These are phyloP conservation scores for Labrus mixtus DNA, from an alignment of 2,113 vertebrate genomes.

Conservation along the genomic window DNA sequence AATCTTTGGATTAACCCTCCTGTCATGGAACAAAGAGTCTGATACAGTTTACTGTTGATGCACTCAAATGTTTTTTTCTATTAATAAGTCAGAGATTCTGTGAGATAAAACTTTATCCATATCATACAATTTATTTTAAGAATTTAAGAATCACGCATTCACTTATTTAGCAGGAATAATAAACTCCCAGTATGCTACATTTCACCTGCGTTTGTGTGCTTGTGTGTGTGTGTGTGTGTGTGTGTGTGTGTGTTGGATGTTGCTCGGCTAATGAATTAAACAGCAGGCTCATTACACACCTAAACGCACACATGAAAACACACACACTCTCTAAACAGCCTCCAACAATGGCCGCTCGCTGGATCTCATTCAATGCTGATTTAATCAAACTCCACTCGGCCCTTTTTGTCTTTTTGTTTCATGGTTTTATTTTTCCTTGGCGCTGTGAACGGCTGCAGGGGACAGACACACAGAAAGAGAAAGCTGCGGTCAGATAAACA, in stretches of 20 bases:
- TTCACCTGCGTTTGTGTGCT: background rate
- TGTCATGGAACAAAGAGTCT: background rate
- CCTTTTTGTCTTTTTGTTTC: conserved; percentile 63
- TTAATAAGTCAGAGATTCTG: background rate
- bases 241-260: conserved; percentile 26
- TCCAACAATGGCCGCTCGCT: conserved; percentile 64
- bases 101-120: background rate
- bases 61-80: background rate
- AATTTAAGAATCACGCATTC: background rate
- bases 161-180: background rate
- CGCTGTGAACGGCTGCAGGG: conserved; percentile 34
- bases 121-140: background rate
- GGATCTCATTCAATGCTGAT: conserved; percentile 67
- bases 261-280: conserved; percentile 70
- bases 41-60: background rate
- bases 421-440: conserved; percentile 57
- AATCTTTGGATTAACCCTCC: conserved; percentile 4
- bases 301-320: conserved; percentile 38
- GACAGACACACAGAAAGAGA: conserved; percentile 16
- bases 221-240: conserved; percentile 4
- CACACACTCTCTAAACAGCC: conserved; percentile 51
- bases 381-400: conserved; percentile 74
- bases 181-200: background rate
- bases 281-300: conserved; percentile 66
- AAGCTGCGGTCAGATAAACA: conserved; percentile 70